Evolutionary conservation across 2,888 invertebrate species (phyloP).

Genomic region (Amiota communis): DNA sequence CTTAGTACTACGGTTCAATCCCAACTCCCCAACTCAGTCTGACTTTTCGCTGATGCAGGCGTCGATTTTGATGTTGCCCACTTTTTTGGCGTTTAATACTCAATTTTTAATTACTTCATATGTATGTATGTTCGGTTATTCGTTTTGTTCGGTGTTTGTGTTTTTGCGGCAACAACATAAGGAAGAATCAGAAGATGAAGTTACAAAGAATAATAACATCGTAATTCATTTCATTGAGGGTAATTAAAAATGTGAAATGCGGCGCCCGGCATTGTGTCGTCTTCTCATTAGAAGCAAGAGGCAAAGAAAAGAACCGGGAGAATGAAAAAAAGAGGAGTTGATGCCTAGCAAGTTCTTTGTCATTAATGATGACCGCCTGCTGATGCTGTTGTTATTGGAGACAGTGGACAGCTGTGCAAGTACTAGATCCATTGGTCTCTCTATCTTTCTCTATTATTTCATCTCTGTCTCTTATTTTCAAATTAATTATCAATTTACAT

Average conservation of each 20-base stretch:
- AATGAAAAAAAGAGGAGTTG: too few species aligned
- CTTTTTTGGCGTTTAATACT: slow-evolving; percentile 36
- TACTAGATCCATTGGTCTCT: too few species aligned
- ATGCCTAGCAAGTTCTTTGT: too few species aligned
- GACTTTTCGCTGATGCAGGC: slow-evolving; percentile 21
- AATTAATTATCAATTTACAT: too few species aligned
- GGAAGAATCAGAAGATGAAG: neutral
- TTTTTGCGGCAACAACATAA: slow-evolving; percentile 30
- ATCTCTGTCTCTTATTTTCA: too few species aligned
- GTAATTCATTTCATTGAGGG: slow-evolving; percentile 31
- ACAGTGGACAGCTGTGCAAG: too few species aligned
- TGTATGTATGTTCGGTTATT: slow-evolving; percentile 12
- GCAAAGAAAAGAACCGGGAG: too few species aligned
- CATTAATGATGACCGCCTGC: too few species aligned
- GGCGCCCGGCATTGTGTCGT: slow-evolving; percentile 12
- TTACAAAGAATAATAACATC: slow-evolving; percentile 1
- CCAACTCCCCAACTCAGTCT: neutral
- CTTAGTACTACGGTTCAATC: too few species aligned
- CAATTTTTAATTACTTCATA: slow-evolving; percentile 58
- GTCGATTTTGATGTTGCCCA: slow-evolving; percentile 28
- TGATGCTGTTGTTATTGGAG: neutral
- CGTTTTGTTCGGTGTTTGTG: slow-evolving; percentile 34
- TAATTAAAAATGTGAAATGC: slow-evolving; percentile 66
- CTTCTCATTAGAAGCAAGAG: too few species aligned
- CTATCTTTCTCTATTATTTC: too few species aligned